Percentiles rank a stretch among this genome's conserved stretches.
These are phyloP conservation scores for Spilosoma lubricipeda DNA, from an alignment of 2,888 invertebrate species.

Conservation along the genomic window DNA sequence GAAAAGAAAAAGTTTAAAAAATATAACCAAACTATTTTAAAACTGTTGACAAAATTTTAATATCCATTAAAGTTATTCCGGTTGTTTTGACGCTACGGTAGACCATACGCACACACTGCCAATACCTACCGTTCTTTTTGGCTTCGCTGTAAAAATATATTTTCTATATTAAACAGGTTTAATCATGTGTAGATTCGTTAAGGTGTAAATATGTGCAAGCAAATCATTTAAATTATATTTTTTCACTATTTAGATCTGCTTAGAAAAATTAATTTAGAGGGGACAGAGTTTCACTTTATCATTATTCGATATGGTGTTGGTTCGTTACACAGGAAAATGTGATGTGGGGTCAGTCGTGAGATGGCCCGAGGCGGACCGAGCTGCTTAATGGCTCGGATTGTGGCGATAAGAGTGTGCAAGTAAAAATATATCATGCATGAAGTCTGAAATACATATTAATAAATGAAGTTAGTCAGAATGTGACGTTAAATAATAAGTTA, in stretches of 20 bases:
- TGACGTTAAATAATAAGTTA: neutral
- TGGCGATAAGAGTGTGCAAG: neutral
- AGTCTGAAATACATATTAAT: neutral
- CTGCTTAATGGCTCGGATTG: conserved; percentile 2
- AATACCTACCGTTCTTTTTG: too few species aligned
- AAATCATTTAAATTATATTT: neutral
- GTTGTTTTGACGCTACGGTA: too few species aligned
- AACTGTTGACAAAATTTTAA: too few species aligned
- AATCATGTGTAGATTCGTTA: neutral
- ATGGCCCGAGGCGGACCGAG: conserved; percentile 1
- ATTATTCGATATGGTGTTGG: conserved; percentile 8
- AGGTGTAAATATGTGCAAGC: neutral
- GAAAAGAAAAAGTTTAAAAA: too few species aligned
- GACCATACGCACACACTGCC: too few species aligned
- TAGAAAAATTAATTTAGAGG: neutral
- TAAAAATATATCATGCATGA: neutral
- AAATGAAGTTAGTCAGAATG: neutral
- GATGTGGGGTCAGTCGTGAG: conserved; percentile 1
- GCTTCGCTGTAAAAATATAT: too few species aligned
- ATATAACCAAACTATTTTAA: too few species aligned
- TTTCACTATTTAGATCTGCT: neutral
- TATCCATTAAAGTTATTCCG: too few species aligned
- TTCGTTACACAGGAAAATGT: conserved; percentile 17
- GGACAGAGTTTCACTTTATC: neutral
- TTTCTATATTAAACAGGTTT: too few species aligned